A percentile compares a stretch with the other conserved stretches of the same genome.
Evolutionary conservation across 1,140 invertebrate species (phyloP).

Genomic region (Ceratoteleas bidentatus): DNA sequence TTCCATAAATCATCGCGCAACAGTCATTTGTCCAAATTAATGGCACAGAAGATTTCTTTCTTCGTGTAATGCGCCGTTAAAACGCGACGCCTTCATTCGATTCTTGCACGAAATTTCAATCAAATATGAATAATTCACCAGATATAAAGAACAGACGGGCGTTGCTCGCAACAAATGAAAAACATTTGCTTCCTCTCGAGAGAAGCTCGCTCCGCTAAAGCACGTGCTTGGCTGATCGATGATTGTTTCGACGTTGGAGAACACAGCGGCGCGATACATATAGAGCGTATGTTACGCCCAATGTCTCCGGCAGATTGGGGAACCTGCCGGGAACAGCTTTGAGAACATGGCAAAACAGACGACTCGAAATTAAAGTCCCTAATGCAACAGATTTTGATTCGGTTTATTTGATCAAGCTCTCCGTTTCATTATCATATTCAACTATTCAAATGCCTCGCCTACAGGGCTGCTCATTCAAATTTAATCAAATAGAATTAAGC

Average conservation of each 20-base stretch:
- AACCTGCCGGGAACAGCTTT: slow-evolving; percentile 41
- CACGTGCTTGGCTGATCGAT: slow-evolving; percentile 51
- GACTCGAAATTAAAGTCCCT: slow-evolving; percentile 47
- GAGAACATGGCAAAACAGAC: slow-evolving; percentile 35
- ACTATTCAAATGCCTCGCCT: slow-evolving; percentile 29
- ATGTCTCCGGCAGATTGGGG: slow-evolving; percentile 31
- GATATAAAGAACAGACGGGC: not conserved
- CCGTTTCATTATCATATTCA: slow-evolving; percentile 43
- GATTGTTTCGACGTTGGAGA: slow-evolving; percentile 33
- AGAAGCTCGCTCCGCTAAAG: slow-evolving; percentile 5
- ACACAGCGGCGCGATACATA: slow-evolving; percentile 1
- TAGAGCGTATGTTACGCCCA: slow-evolving; percentile 26
- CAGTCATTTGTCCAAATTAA: slow-evolving; percentile 3
- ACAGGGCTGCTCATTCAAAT: slow-evolving; percentile 18
- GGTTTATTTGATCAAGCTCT: slow-evolving; percentile 34
- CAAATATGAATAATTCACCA: slow-evolving; percentile 22
- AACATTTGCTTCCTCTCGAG: not conserved
- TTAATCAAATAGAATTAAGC: slow-evolving; percentile 35
- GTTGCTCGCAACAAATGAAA: slow-evolving; percentile 9
- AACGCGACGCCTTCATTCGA: not conserved
- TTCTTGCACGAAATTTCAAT: not conserved
- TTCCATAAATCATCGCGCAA: not conserved
- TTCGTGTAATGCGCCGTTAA: not conserved
- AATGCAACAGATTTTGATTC: slow-evolving; percentile 39
- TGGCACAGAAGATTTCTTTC: not conserved